Base-by-base conservation (phyloP, 2,113 vertebrate species). In the Plectropomus leopardus region DNA sequence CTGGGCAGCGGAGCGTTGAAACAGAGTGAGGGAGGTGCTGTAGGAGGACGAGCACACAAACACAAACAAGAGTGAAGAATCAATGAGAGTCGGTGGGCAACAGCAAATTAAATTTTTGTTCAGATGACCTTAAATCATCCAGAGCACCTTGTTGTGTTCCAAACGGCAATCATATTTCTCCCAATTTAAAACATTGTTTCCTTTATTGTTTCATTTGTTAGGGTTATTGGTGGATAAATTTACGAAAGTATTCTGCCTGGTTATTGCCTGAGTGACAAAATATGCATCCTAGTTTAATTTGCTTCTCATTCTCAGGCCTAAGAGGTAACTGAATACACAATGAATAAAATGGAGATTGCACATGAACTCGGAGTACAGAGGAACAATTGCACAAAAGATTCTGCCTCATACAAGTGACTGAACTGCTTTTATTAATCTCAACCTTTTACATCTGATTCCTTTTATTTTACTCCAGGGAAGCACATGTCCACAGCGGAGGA, bases 401-500 rank as follows among this genome's bases (percentile, higher is more conserved):
- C 47, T 4, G 14, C 24, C 32, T 32, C 61, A n/a, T 4, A 34
- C 1, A 13, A 24, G 11, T 7, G 21, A 34, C 54, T 53, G 21
- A 61, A 32, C 50, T 19, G 40, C 16, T 8, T 60, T 30, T 26
- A 15, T 73, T 73, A 19, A 40, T 70, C 23, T 15, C 19, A 76
- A 64, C 14, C 14, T 4, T 3, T 21, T 28, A 19, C 42, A 45
- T 80, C 51, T 67, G 45, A 68, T 54, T 61, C 16, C 4, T 36
- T 60, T 63, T 36, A 7, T 82, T 40, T 73, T 28, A n/a, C 63
- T 83, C 26, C 87, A 99, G 98, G 97, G 72, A 98, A 98, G 83
- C 96, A 94, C 80, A 72, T 96, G 68, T 96, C 97, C 73, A 95
- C 93, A 0, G 93, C 94, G 78, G 98, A 98, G 85, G 97, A 98